phyloP scores from a whole-genome alignment of 1,140 invertebrate genomes.

The Drosophila dunni region DNA sequence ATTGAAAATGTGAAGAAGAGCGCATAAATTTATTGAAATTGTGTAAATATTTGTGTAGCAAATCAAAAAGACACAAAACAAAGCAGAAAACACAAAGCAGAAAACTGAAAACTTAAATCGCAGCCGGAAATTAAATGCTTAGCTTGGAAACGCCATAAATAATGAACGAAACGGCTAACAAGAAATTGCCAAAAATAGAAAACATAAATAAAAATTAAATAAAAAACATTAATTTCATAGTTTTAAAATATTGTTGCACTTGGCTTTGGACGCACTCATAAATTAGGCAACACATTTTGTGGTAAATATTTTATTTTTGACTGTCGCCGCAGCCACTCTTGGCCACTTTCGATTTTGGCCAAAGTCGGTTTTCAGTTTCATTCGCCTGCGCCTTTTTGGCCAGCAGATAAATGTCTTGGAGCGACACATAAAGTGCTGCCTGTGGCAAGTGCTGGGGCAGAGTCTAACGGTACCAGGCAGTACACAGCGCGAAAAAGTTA shows the following conservation, averaged over 20 bases:
- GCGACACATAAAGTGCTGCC: constrained; percentile 36
- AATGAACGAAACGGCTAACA: constrained; percentile 10
- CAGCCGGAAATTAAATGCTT: constrained; percentile 48
- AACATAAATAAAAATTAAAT: not conserved
- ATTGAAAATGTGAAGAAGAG: constrained; percentile 83
- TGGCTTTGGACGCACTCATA: constrained; percentile 28
- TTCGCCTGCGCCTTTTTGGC: constrained; percentile 8
- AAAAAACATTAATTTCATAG: not conserved
- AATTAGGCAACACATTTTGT: constrained; percentile 36
- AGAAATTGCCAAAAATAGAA: constrained; percentile 28
- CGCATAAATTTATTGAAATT: constrained; percentile 81
- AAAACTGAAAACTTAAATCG: constrained; percentile 21
- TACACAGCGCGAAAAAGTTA: not conserved
- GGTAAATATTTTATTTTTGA: constrained; percentile 55
- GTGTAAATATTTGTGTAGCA: constrained; percentile 79
- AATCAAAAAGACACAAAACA: constrained; percentile 9
- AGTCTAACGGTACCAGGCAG: constrained; percentile 6
- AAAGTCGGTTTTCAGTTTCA: constrained; percentile 53
- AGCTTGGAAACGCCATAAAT: constrained; percentile 29
- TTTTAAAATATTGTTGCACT: not conserved
- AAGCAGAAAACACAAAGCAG: too few relatives aligned
- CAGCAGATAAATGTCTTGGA: constrained; percentile 63
- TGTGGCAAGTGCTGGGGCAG: constrained; percentile 4
- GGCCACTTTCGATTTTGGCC: constrained; percentile 68
- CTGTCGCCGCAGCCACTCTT: constrained; percentile 55